phyloP scores from a whole-genome alignment of 1,140 invertebrate species.

The Platyscapa corneri region DNA sequence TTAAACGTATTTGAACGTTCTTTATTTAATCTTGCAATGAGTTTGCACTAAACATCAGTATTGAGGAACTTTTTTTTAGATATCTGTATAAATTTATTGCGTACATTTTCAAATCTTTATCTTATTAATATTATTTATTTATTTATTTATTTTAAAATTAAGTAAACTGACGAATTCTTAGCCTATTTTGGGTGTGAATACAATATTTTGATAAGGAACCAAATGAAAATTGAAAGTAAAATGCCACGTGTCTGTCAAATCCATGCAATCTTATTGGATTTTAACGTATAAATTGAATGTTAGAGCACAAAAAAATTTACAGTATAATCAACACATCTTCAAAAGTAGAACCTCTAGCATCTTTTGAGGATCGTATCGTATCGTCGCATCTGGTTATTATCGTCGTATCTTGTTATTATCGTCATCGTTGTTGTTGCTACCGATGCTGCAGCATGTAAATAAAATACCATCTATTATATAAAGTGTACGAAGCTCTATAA shows the following conservation, averaged over 20 bases:
- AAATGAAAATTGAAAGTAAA: not conserved
- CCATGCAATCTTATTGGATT: not conserved
- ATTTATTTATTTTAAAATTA: no score
- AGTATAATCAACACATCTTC: not conserved
- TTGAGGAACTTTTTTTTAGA: no score
- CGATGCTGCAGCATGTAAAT: conserved; percentile 42
- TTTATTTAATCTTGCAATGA: not conserved
- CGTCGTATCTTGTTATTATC: conserved; percentile 1
- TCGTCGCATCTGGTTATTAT: conserved; percentile 1
- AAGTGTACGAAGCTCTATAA: conserved; percentile 12
- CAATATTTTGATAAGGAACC: not conserved
- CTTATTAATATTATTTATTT: no score
- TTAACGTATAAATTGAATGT: not conserved
- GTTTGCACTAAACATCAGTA: no score
- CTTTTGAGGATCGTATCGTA: not conserved
- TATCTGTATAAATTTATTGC: no score
- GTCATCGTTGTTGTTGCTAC: conserved; percentile 20
- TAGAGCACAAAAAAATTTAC: conserved; percentile 25
- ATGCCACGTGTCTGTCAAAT: not conserved
- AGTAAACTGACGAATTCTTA: not conserved
- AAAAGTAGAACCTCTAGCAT: not conserved
- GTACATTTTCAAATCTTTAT: no score
- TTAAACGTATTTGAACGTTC: not conserved
- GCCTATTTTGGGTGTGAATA: not conserved
- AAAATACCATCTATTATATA: not conserved